Percentiles rank a stretch among this genome's conserved stretches.
Evolutionary conservation across 2,888 invertebrate genomes (phyloP).

Genomic region (Xylota segnis): DNA sequence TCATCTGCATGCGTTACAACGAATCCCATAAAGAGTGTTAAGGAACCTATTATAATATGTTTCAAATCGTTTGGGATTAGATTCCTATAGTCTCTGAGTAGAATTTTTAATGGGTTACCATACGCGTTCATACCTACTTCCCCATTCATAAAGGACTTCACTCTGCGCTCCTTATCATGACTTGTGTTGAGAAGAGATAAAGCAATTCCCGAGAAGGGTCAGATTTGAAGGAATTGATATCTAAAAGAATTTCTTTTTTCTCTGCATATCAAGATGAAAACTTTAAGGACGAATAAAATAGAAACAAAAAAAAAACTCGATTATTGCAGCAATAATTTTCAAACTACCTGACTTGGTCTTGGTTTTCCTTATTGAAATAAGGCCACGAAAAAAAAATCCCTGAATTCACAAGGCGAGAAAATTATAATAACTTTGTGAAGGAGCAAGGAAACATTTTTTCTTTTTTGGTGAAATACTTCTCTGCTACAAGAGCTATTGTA

Average conservation of each 20-base stretch:
- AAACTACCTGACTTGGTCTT: conserved; percentile 11
- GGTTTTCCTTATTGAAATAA: neutral
- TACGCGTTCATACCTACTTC: neutral
- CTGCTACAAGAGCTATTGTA: neutral
- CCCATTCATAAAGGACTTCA: neutral
- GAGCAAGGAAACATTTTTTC: neutral
- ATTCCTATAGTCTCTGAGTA: conserved; percentile 28
- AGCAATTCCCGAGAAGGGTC: conserved; percentile 24
- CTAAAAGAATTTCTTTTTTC: conserved; percentile 18
- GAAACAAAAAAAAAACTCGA: neutral
- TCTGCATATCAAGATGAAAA: neutral
- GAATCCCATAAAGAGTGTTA: conserved; percentile 61
- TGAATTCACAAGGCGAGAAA: conserved; percentile 10
- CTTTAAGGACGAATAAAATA: neutral
- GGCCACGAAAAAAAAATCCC: neutral
- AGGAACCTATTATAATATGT: conserved; percentile 55
- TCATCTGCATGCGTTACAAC: conserved; percentile 44
- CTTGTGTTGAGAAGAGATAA: conserved; percentile 37
- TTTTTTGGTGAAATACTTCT: neutral
- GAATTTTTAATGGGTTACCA: conserved; percentile 36
- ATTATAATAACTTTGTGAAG: conserved; percentile 26
- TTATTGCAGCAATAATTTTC: conserved; percentile 16
- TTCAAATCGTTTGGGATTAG: conserved; percentile 60
- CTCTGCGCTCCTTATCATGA: neutral
- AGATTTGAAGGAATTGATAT: conserved; percentile 37